Conservation (phyloP, 37 sponge, comb jelly and placozoan genomes). For the Chondrosia reniformis region DNA sequence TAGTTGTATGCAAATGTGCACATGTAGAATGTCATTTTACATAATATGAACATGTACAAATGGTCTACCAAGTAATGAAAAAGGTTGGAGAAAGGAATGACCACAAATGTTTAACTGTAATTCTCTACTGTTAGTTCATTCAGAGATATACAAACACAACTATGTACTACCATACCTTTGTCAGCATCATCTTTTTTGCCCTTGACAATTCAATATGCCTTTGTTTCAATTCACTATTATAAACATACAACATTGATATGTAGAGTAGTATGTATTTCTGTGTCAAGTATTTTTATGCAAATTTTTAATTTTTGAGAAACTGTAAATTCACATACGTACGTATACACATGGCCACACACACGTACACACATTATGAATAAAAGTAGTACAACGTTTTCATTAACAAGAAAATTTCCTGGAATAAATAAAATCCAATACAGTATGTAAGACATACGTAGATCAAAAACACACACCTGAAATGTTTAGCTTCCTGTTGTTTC, state of each 20-base stretch:
- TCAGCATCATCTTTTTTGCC: constrained; percentile 80
- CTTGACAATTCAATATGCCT: constrained; percentile 51
- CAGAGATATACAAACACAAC: too few species aligned
- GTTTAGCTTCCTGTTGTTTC: constrained; percentile 76
- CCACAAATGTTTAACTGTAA: too few species aligned
- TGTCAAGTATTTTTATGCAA: background rate
- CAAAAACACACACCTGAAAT: constrained; percentile 64
- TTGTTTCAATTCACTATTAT: constrained; percentile 54
- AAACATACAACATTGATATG: background rate
- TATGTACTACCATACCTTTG: constrained; percentile 28
- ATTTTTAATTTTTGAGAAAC: background rate
- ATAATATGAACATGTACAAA: too few species aligned
- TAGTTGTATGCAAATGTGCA: background rate
- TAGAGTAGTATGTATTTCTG: background rate
- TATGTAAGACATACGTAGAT: background rate
- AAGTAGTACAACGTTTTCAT: background rate
- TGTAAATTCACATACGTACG: background rate
- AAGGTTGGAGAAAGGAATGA: too few species aligned
- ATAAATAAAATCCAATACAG: too few species aligned
- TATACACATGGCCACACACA: too few species aligned
- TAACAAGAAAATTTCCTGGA: too few species aligned
- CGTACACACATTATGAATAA: background rate
- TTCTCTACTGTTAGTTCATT: too few species aligned
- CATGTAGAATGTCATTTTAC: too few species aligned
- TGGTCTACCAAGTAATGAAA: too few species aligned